Evolutionary conservation across 1,140 invertebrate species (phyloP).

Genomic region (Drosophila pruinosa): DNA sequence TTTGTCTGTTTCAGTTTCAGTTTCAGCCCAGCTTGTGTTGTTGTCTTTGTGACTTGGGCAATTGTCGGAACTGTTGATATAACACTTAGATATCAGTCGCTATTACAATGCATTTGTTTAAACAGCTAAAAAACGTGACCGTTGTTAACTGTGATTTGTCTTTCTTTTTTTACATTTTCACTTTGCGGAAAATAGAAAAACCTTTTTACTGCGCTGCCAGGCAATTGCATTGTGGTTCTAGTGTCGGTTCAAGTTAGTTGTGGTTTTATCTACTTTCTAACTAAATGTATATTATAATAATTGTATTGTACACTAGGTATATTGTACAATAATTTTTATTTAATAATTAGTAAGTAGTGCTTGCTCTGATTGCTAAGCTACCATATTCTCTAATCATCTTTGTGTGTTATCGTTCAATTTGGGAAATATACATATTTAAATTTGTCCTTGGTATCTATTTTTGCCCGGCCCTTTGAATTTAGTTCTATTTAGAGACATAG

Average conservation of each 20-base stretch:
- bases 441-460: background rate
- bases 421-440: background rate
- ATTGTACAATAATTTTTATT: too few species aligned
- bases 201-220: background rate
- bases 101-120: constrained; percentile 69
- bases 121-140: constrained; percentile 62
- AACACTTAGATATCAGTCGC: constrained; percentile 69
- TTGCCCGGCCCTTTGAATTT: too few species aligned
- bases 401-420: too few species aligned
- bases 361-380: too few species aligned
- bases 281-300: too few species aligned
- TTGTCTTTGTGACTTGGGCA: constrained; percentile 38
- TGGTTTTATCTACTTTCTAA: too few species aligned
- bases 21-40: constrained; percentile 9
- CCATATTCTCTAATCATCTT: too few species aligned
- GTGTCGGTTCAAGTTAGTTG: too few species aligned
- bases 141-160: constrained; percentile 58
- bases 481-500: too few species aligned
- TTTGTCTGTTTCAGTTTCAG: constrained; percentile 17
- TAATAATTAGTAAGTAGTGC: too few species aligned
- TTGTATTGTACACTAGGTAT: too few species aligned
- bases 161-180: constrained; percentile 27
- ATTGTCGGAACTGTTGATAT: constrained; percentile 69
- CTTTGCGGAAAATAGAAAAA: constrained; percentile 17
- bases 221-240: background rate